A percentile compares a stretch with the other conserved stretches of the same genome.
phyloP scores from a whole-genome alignment of 2,113 vertebrate species.

The Syngnathoides biaculeatus region DNA sequence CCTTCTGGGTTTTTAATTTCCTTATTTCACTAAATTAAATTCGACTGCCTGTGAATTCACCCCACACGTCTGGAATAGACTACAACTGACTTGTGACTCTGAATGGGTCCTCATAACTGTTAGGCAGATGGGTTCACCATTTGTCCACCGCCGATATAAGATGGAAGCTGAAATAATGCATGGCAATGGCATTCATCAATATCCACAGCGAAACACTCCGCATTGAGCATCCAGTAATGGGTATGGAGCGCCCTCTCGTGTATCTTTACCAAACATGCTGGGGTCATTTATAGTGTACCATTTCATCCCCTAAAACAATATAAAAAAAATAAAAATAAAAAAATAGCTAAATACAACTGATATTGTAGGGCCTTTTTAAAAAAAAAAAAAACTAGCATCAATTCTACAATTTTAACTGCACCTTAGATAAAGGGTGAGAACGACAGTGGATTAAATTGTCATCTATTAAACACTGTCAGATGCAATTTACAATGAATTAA shows the following conservation, averaged over 20 bases:
- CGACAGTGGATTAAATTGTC: not conserved
- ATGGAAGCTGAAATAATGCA: not conserved
- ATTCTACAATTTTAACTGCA: not conserved
- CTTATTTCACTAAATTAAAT: not conserved
- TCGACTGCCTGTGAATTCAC: not conserved
- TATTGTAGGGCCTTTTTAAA: no score
- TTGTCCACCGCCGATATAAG: not conserved
- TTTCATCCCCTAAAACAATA: not conserved
- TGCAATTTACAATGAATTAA: no score
- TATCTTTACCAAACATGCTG: constrained; percentile 4
- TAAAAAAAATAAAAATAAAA: not conserved
- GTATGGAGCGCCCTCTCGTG: constrained; percentile 50
- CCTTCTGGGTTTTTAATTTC: not conserved
- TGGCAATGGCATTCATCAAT: not conserved
- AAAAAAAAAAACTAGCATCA: no score
- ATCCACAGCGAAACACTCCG: not conserved
- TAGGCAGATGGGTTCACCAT: no score
- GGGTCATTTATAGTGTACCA: not conserved
- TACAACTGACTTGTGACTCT: not conserved
- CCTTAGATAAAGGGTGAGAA: not conserved
- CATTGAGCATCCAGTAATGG: not conserved
- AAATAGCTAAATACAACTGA: not conserved
- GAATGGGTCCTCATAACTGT: not conserved
- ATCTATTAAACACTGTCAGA: no score
- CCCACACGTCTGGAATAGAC: not conserved